Evolutionary conservation across 2,888 invertebrate species (phyloP).

Genomic region (Tachina fera): DNA sequence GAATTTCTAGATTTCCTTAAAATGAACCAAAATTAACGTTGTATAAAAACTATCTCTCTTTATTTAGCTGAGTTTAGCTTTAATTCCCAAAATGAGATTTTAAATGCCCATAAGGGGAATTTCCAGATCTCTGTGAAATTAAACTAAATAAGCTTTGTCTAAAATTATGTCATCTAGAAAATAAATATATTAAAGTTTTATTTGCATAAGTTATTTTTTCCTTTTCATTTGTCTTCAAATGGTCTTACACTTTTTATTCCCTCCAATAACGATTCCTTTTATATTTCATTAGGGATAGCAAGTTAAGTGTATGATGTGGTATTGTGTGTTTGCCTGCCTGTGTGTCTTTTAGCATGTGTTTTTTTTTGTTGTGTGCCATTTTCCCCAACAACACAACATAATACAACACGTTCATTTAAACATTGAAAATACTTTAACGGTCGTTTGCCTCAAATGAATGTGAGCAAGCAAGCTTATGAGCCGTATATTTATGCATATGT

Average conservation of each 20-base stretch:
- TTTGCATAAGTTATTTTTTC: too few species aligned
- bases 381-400: slow-evolving; percentile 14
- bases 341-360: background rate
- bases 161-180: too few species aligned
- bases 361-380: slow-evolving; percentile 41
- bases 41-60: too few species aligned
- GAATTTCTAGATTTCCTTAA: too few species aligned
- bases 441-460: slow-evolving; percentile 60
- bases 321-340: background rate
- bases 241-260: background rate
- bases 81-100: too few species aligned
- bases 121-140: too few species aligned
- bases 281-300: slow-evolving; percentile 1
- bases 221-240: background rate
- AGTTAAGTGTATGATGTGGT: slow-evolving; percentile 8
- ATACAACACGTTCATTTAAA: slow-evolving; percentile 22
- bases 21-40: too few species aligned
- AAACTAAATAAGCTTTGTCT: too few species aligned
- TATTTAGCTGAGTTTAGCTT: too few species aligned
- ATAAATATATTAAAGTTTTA: too few species aligned
- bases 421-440: slow-evolving; percentile 58
- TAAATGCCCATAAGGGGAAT: too few species aligned
- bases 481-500: background rate
- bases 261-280: background rate
- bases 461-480: slow-evolving; percentile 21